Percentiles rank a stretch among this genome's conserved stretches.
These are phyloP conservation scores for Gryllus bimaculatus DNA, from an alignment of 1,140 invertebrate species.

Conservation along the genomic window DNA sequence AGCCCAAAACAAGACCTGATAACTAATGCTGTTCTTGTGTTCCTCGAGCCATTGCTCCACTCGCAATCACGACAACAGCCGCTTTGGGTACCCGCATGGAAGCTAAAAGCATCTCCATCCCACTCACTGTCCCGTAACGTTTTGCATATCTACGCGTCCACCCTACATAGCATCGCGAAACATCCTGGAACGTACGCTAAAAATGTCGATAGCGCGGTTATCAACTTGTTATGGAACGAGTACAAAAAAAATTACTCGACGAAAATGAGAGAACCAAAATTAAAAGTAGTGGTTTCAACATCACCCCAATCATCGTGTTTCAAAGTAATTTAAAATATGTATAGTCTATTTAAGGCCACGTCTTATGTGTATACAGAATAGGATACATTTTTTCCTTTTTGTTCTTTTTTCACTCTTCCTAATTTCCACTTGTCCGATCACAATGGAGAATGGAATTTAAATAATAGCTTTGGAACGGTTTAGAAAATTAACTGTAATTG, in stretches of 20 bases:
- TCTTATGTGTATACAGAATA: neutral
- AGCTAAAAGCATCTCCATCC: too few species aligned
- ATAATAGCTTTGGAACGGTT: conserved; percentile 25
- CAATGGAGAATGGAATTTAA: conserved; percentile 27
- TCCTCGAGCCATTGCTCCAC: too few species aligned
- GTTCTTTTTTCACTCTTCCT: conserved; percentile 23
- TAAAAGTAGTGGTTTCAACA: conserved; percentile 1
- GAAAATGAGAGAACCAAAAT: conserved; percentile 7
- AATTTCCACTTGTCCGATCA: conserved; percentile 28
- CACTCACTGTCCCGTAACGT: too few species aligned
- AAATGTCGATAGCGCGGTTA: too few species aligned
- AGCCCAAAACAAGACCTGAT: too few species aligned
- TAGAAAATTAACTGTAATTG: conserved; percentile 27
- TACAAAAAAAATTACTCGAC: neutral
- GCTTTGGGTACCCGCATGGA: too few species aligned
- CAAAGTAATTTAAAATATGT: conserved; percentile 15
- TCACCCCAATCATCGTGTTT: conserved; percentile 16
- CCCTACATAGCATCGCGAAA: too few species aligned
- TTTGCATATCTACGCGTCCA: too few species aligned
- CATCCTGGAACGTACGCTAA: too few species aligned
- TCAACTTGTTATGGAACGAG: neutral
- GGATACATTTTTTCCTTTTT: neutral
- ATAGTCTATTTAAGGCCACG: neutral
- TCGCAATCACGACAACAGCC: too few species aligned
- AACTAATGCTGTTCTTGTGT: too few species aligned